Conservation (phyloP, 2,888 invertebrate genomes). For the Neoitamus cyanurus region DNA sequence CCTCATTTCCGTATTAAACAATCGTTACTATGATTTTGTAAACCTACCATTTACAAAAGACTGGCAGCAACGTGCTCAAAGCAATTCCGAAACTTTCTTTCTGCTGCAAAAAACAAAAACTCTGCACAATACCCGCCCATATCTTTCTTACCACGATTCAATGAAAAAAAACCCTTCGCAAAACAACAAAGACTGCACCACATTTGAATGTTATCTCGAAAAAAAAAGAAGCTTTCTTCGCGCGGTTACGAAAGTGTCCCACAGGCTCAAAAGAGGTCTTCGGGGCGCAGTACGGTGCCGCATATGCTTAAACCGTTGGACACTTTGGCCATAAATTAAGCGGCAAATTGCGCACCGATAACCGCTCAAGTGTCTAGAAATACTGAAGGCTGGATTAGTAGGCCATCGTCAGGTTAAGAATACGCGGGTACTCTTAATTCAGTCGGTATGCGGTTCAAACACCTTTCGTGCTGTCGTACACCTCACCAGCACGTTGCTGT, state of each 20-base stretch:
- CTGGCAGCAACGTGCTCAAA: too few species aligned
- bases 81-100: too few species aligned
- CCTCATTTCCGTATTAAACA: too few species aligned
- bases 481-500: too few species aligned
- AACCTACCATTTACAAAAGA: too few species aligned
- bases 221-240: constrained; percentile 17
- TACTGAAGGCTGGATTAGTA: constrained; percentile 42
- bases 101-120: too few species aligned
- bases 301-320: constrained; percentile 11
- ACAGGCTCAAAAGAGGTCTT: not conserved
- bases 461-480: constrained; percentile 48
- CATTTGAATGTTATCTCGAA: constrained; percentile 16
- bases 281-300: not conserved
- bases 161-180: not conserved
- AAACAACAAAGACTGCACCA: not conserved
- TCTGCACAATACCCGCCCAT: not conserved
- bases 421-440: constrained; percentile 52
- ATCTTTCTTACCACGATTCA: not conserved
- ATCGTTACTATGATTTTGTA: too few species aligned
- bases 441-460: constrained; percentile 48
- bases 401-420: constrained; percentile 48
- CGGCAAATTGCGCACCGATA: constrained; percentile 22
- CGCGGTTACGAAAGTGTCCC: constrained; percentile 14
- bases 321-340: constrained; percentile 27
- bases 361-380: constrained; percentile 24